Conservation (phyloP, 2,888 invertebrate species). For the Orthonychiurus folsomi region DNA sequence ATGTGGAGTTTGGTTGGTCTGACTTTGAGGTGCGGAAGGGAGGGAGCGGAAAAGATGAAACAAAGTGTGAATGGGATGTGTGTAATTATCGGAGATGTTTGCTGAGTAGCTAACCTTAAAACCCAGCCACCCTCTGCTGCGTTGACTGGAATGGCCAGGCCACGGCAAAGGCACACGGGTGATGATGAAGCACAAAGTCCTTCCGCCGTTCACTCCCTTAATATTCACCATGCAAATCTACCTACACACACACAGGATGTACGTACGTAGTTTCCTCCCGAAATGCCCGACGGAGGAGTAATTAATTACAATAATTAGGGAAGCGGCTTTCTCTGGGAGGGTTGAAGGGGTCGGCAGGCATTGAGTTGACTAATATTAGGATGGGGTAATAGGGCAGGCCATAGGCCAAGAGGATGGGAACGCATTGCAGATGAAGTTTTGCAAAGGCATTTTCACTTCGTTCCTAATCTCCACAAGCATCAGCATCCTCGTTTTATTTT, state of each 20-base stretch:
- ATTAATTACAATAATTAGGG: slow-evolving; percentile 30
- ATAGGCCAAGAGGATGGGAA: background rate
- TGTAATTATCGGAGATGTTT: background rate
- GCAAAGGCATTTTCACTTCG: background rate
- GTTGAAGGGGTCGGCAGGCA: background rate
- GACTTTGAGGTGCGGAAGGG: no score
- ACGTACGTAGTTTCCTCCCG: background rate
- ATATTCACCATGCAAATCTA: background rate
- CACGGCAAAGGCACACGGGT: background rate
- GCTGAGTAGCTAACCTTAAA: no score
- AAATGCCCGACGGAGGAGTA: slow-evolving; percentile 24
- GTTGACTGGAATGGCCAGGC: background rate
- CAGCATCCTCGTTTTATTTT: slow-evolving; percentile 24
- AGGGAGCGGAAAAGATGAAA: no score
- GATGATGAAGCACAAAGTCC: slow-evolving; percentile 10
- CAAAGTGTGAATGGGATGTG: no score
- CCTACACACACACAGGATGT: background rate
- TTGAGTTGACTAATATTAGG: no score
- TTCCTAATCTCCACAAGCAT: slow-evolving; percentile 16
- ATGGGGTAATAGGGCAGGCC: no score
- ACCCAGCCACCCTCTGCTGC: background rate
- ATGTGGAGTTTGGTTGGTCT: no score
- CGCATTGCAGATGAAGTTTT: background rate
- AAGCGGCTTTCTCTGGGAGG: slow-evolving; percentile 11
- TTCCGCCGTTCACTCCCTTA: background rate